Evolutionary conservation across 2,797 vertebrate species (phyloP), one percentile per base, ranked within the genome.

Genomic region (Semotilus atromaculatus): DNA sequence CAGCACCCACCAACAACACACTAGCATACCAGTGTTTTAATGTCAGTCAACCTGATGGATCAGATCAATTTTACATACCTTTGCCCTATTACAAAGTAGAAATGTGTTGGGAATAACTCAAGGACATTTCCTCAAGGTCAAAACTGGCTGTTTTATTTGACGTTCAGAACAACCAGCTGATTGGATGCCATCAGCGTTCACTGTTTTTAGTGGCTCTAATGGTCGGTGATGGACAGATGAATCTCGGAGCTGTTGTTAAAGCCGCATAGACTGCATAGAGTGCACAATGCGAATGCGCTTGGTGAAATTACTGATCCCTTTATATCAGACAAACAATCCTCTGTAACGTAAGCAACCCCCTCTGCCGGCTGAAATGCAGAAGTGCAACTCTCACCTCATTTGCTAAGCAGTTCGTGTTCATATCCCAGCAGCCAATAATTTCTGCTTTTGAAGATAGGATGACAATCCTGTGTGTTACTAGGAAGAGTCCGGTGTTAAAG

Each of bases 381-480:
- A 87, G 10, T 88, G 5, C 91, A 89, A 26, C 53, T 88, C 45
- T 81, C 84, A 89, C 87, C 36, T 88, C 87, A 92, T 93, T 93
- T 88, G 88, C 92, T 85, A 85, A 85, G 89, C 81, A 80, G 51
- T 88, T 83, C 38, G 77, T 16, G 74, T 87, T 87, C 77, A 43
- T 80, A 81, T 81, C 85, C 70, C 84, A 83, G 82, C 89, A 88
- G 81, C 92, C 90, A 92, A 92, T 93, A 91, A 92, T 90, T 87
- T 89, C 78, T 72, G 88, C 77, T 89, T 78, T 90, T 90, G 86
- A 83, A 87, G 81, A 81, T 66, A 66, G 85, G 36, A 76, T 81
- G 88, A 87, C 89, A 88, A 84, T 88, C 84, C 70, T 78, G 76
- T 86, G 86, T 90, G 92, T 94, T 93, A 89, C 93, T 89, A 86